Evolutionary conservation across 1,140 invertebrate species (phyloP).

Genomic region (Portunus trituberculatus): DNA sequence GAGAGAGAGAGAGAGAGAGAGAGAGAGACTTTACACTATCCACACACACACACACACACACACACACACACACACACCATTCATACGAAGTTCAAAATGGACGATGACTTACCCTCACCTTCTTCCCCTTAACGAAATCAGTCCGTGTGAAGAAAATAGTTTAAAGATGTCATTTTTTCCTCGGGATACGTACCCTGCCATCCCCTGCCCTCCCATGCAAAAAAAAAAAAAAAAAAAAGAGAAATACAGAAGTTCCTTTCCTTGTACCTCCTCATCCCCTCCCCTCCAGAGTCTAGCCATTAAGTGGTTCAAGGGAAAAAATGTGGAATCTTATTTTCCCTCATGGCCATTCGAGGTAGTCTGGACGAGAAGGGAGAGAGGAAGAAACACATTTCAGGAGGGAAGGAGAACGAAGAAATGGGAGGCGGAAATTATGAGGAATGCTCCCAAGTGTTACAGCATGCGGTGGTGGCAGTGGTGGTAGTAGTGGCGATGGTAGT

Average conservation of each 20-base stretch:
- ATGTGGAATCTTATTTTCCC: not conserved
- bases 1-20: not conserved
- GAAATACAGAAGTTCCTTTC: not conserved
- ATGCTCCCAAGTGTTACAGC: not conserved
- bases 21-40: too few relatives aligned
- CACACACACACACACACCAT: not conserved
- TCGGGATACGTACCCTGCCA: not conserved
- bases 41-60: too few relatives aligned
- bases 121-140: not conserved
- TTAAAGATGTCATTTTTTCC: not conserved
- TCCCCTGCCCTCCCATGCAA: too few relatives aligned
- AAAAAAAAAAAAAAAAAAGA: not conserved
- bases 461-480: not conserved
- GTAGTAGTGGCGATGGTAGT: too few relatives aligned
- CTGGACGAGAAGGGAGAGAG: slow-evolving; percentile 5
- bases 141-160: not conserved
- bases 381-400: slow-evolving; percentile 28
- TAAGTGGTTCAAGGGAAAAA: slow-evolving; percentile 1
- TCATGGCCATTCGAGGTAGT: not conserved
- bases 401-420: slow-evolving; percentile 15
- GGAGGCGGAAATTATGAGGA: slow-evolving; percentile 18
- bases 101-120: not conserved
- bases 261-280: slow-evolving; percentile 9
- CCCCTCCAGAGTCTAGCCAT: not conserved
- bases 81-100: not conserved